Evolutionary conservation across 2,888 invertebrate genomes (phyloP), one percentile per base, ranked within the genome.

Genomic region (Epicampocera succincta): DNA sequence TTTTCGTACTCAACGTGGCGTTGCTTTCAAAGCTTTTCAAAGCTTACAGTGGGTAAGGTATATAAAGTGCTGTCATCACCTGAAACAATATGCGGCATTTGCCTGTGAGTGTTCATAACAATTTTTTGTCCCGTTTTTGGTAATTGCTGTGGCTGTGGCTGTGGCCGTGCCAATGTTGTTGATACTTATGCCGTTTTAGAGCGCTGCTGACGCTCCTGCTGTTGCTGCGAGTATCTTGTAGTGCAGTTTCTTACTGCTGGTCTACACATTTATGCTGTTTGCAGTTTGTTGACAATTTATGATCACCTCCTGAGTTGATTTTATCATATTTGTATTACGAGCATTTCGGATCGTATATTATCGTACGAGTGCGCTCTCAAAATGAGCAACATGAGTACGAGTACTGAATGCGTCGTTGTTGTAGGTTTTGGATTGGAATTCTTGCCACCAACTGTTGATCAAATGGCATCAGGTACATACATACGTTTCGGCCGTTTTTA

Each of bases 241-340:
- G 38, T 71, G 52, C 40, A 46, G 66, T 66, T 48, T 52, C 25
- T 66, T 60, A 61, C 60, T 79, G 69, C 65, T 65, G 74, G 58
- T 69, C 77, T 54, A 66, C 82, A 78, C 71, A 71, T 78, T 75
- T 75, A 46, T 77, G 74, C 58, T 71, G 81, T 60, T 73, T 66
- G 40, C 29, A 42, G 66, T 66, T 76, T 74, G 66, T 71, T 82
- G 74, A 75, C 66, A 82, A 82, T 78, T 82, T 82, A 82, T 82
- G 82, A 82, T 82, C 82, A 82, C 82, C 82, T 75, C 82, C 82
- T 82, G 71, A 48, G 82, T 82, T 66, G 78, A 78, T 82, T 74
- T 82, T 78, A 82, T 82, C 82, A 82, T 82, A 82, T 82, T 71
- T 78, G 82, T 78, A 82, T 78, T 82, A 82, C 78, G 82, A 82